Evolutionary conservation across 2,113 vertebrate species (phyloP).

Genomic region (Petroica traversi): DNA sequence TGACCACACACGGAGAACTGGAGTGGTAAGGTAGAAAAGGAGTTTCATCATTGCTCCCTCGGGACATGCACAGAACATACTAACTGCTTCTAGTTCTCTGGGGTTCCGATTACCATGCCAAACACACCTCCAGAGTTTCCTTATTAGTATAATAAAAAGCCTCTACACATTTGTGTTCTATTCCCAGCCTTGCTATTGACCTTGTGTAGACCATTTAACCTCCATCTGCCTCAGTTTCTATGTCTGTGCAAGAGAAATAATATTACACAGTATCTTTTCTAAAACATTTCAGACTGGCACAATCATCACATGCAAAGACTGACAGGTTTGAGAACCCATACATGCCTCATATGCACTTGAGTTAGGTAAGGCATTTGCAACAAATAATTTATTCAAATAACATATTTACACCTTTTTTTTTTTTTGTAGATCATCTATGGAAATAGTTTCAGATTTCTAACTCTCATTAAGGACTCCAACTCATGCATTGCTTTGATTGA

Average conservation of each 20-base stretch:
- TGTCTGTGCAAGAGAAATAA: not conserved
- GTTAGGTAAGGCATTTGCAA: not conserved
- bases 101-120: constrained; percentile 68
- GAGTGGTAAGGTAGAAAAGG: constrained; percentile 45
- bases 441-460: not conserved
- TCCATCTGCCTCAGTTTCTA: constrained; percentile 65
- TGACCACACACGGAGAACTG: constrained; percentile 32
- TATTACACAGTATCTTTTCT: not conserved
- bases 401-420: not conserved
- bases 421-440: not conserved
- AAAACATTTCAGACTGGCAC: not conserved
- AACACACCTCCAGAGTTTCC: constrained; percentile 62
- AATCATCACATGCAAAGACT: not conserved
- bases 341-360: not conserved
- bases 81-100: constrained; percentile 37
- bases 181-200: constrained; percentile 66
- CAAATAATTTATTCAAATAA: not conserved
- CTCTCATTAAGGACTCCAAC: not conserved
- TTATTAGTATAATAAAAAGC: constrained; percentile 72
- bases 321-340: not conserved
- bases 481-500: not conserved
- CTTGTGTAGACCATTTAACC: constrained; percentile 59
- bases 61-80: constrained; percentile 41
- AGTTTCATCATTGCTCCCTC: constrained; percentile 78
- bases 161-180: constrained; percentile 47